Percentiles rank a stretch among this genome's conserved stretches.
Evolutionary conservation across 1,140 invertebrate species (phyloP).

Genomic region (Drepana arcuata): DNA sequence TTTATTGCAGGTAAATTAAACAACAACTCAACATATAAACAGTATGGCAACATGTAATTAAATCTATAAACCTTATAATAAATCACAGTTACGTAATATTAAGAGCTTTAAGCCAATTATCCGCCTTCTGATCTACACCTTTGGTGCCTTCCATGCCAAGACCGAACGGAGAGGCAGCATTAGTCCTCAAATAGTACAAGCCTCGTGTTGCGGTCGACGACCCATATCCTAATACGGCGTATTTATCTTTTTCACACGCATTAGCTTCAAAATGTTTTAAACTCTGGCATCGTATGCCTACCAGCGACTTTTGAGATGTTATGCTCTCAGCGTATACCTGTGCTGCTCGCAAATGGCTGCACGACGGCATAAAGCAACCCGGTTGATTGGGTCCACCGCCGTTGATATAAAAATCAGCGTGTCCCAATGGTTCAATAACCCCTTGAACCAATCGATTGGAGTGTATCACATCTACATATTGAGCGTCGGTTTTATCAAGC

Average conservation of each 20-base stretch:
- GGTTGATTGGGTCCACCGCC: conserved; percentile 78
- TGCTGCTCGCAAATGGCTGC: conserved; percentile 75
- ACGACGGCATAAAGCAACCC: conserved; percentile 75
- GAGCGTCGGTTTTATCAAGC: conserved; percentile 75
- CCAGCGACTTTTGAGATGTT: conserved; percentile 66
- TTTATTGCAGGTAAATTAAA: too few species aligned
- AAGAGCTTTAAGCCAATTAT: conserved; percentile 18
- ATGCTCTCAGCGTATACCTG: conserved; percentile 75
- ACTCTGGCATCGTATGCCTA: conserved; percentile 60
- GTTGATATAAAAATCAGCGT: conserved; percentile 78
- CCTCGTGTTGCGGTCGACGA: conserved; percentile 60
- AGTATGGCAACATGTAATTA: conserved; percentile 35
- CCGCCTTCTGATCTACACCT: conserved; percentile 14
- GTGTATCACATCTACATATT: conserved; percentile 77
- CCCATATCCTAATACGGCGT: conserved; percentile 71
- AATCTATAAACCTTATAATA: too few species aligned
- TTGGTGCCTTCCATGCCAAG: conserved; percentile 52
- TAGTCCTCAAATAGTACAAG: conserved; percentile 72
- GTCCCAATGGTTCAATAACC: conserved; percentile 72
- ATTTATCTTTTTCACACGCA: conserved; percentile 49
- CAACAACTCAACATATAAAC: conserved; percentile 1
- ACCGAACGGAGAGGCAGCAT: conserved; percentile 67
- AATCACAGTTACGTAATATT: conserved; percentile 16
- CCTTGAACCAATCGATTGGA: conserved; percentile 75
- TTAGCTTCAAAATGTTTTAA: conserved; percentile 67